Evolutionary conservation across 2,113 vertebrate species (phyloP), one percentile per base, ranked within the genome.

Genomic region (Rhodinocichla rosea): DNA sequence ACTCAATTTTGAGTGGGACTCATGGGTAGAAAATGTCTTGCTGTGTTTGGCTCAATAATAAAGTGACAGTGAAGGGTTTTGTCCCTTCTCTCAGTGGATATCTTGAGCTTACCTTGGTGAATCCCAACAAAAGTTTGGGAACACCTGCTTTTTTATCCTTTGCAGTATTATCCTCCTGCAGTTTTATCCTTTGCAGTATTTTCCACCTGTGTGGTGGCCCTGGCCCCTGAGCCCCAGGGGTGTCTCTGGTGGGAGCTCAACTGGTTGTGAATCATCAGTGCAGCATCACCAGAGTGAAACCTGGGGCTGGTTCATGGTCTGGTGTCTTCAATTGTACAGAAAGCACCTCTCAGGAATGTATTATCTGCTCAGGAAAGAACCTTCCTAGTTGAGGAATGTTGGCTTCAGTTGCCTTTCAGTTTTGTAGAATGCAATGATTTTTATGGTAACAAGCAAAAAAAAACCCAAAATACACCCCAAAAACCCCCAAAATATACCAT

Each of bases 311-410:
- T 52, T 83, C 24, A 3, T 14, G 15, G 20, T 32, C 37, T 71
- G 37, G 33, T 44, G 27, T 16, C 73, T 57, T 49, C 39, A 39
- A 0, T 7, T 2, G 0, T 16, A 15, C 12, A 24, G 27, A 83
- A 63, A 63, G 13, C 10, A 22, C 22, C 28, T 68, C 28, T 71
- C 45, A 20, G 11, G 42, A 80, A 32, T 45, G 5, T 19, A 42
- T 47, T 20, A 20, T 5, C 39, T 53, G 19, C 49, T 55, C 26
- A 26, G 27, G 24, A 77, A 70, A 2, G 7, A 63, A n/a, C 22
- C 11, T 14, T 19, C 39, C 37, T 30, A 3, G 28, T 0, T 44
- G 39, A 23, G 30, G 30, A 24, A 14, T 28, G 13, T 9, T 81
- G 37, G 26, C 14, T 67, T n/a, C 42, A 45, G 11, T 13, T 17